Evolutionary conservation across 2,113 vertebrate species (phyloP), one percentile per base, ranked within the genome.

Genomic region (Octodon degus): DNA sequence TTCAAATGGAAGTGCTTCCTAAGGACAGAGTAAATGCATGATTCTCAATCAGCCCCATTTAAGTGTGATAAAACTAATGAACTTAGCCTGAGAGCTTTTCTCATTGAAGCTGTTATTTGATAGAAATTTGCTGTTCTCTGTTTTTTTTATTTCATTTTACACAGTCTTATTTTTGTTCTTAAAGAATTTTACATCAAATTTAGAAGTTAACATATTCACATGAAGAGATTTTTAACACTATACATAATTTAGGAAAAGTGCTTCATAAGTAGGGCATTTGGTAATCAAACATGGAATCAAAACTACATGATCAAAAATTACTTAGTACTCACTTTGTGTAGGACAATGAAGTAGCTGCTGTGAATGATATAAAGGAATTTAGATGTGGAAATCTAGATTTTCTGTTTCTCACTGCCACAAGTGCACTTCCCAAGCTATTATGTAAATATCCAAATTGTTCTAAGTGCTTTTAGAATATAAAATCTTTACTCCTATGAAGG

Each of bases 391-490:
- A 94, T 92, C 81, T 90, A 87, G 25, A 86, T 95, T 94, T 85
- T 76, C 25, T 37, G 7, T 89, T 96, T 87, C 90, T 94, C 22
- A 55, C 30, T 43, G 76, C 63, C 30, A 68, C 53, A 87, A 96
- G 76, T 94, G 77, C 62, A 91, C 90, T 89, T 89, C 92, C 80
- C 90, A 85, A 65, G 92, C 88, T 96, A 92, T 94, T 97, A 97
- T 94, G 96, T 97, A 97, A 97, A 94, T 97, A 96, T 77, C 86
- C 90, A 95, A 95, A 96, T 98, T 96, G 91, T 94, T 96, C 81
- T 93, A 97, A 97, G 93, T 96, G 95, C 96, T 97, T 96, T 96
- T 53, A 93, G 92, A 94, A 98, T 58, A 94, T 96, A 95, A 97
- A 96, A 95, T 90, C 83, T 95, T 95, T 62, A 50, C 76, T 91